A percentile compares a stretch with the other conserved stretches of the same genome.
These are phyloP conservation scores for Drosophila subpulchrella DNA, from an alignment of 1,140 invertebrate species.

Conservation along the genomic window DNA sequence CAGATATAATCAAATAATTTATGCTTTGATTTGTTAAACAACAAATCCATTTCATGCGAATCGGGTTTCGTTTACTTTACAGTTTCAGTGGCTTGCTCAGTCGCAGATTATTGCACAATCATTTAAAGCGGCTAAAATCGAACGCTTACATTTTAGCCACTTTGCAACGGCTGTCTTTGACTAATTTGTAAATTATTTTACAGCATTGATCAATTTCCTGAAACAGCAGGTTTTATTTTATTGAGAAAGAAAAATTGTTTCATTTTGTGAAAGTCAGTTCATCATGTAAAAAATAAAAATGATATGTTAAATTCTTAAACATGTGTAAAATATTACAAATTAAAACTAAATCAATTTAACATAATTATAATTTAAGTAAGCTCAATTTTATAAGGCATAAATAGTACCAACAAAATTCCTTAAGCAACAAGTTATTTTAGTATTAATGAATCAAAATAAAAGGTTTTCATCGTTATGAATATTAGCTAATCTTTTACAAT, in stretches of 20 bases:
- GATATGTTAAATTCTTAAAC: too few relatives aligned
- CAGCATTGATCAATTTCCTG: constrained; percentile 37
- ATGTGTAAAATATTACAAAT: too few relatives aligned
- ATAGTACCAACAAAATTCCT: too few relatives aligned
- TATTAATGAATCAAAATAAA: too few relatives aligned
- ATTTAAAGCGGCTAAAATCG: constrained; percentile 17
- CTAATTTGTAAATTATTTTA: constrained; percentile 43
- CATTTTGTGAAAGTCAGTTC: too few relatives aligned
- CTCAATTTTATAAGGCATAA: too few relatives aligned
- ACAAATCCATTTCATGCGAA: constrained; percentile 2
- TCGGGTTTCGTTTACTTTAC: constrained; percentile 12
- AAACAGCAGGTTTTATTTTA: neutral
- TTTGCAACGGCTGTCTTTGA: constrained; percentile 21
- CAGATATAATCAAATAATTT: neutral
- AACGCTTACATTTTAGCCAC: constrained; percentile 17
- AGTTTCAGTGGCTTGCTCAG: constrained; percentile 10
- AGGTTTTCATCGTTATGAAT: too few relatives aligned
- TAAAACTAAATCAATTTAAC: too few relatives aligned
- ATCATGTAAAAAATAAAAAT: too few relatives aligned
- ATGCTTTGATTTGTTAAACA: constrained; percentile 9
- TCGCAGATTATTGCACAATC: constrained; percentile 35
- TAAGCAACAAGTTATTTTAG: too few relatives aligned
- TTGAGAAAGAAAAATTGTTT: neutral
- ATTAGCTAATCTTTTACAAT: too few relatives aligned
- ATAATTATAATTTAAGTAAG: too few relatives aligned